These are phyloP conservation scores for Limnephilus rhombicus DNA, from an alignment of 2,888 invertebrate genomes.

Conservation along the genomic window DNA sequence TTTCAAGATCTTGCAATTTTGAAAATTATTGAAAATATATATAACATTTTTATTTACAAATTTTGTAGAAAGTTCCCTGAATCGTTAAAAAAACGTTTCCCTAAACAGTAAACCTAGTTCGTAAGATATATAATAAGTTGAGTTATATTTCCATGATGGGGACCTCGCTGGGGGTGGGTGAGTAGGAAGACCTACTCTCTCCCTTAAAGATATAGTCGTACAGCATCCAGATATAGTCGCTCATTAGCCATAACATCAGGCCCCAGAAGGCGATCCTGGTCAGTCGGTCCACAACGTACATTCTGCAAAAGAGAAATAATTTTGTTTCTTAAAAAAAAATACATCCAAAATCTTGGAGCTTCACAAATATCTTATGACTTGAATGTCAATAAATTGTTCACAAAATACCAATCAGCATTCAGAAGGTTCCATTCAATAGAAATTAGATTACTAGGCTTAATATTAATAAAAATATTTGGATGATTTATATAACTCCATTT, in stretches of 20 bases:
- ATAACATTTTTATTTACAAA: neutral
- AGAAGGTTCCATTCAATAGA: neutral
- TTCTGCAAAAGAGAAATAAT: conserved; percentile 79
- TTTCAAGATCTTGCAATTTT: neutral
- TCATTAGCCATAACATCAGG: conserved; percentile 79
- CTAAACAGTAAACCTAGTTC: neutral
- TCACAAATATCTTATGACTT: neutral
- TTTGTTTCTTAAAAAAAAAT: neutral
- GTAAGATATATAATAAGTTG: neutral
- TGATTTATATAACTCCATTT: too few relatives aligned
- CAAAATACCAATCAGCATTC: neutral
- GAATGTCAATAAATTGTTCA: conserved; percentile 13
- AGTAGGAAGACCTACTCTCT: conserved; percentile 45
- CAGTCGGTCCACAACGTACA: conserved; percentile 90
- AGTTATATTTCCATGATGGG: conserved; percentile 43
- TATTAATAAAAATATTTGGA: too few relatives aligned
- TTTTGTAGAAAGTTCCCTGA: neutral
- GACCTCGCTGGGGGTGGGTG: conserved; percentile 24
- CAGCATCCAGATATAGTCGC: conserved; percentile 71
- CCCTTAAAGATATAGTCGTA: conserved; percentile 67
- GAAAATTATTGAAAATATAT: too few relatives aligned
- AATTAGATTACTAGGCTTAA: too few relatives aligned
- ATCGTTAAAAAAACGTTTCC: neutral
- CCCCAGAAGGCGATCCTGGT: conserved; percentile 83
- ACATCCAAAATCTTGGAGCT: too few relatives aligned